These are phyloP conservation scores for Cyrtonyx montezumae DNA, from an alignment of 2,113 vertebrate species.

Conservation along the genomic window DNA sequence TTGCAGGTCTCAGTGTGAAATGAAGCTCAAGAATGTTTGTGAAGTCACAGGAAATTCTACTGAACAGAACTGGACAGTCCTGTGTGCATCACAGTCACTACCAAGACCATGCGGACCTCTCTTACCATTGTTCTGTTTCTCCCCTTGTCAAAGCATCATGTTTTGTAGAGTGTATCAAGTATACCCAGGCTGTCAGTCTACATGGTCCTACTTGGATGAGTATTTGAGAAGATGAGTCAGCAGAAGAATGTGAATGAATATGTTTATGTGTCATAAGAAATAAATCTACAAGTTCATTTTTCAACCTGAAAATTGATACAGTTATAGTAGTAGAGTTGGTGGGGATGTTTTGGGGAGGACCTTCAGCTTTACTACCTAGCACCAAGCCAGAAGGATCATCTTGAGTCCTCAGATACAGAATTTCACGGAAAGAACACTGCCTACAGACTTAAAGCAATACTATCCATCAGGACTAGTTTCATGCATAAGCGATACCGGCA, in stretches of 20 bases:
- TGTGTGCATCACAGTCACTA: not conserved
- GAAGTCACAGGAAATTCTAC: not conserved
- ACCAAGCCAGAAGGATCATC: not conserved
- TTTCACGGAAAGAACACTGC: not conserved
- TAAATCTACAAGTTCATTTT: not conserved
- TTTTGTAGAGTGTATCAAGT: not conserved
- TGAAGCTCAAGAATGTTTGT: not conserved
- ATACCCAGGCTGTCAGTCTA: not conserved
- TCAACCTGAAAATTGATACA: not conserved
- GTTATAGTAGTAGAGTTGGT: not conserved
- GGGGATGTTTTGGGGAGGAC: not conserved
- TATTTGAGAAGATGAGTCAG: not conserved
- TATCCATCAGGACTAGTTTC: constrained; percentile 16
- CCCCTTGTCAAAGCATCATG: not conserved
- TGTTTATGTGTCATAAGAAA: fast-evolving
- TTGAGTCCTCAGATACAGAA: not conserved
- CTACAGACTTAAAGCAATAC: not conserved
- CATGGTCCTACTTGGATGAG: not conserved
- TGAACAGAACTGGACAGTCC: not conserved
- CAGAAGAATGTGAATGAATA: not conserved
- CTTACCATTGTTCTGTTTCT: not conserved
- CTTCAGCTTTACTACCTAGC: not conserved
- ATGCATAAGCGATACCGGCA: not conserved
- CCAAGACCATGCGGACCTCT: fast-evolving
- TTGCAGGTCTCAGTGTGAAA: not conserved